These are phyloP conservation scores for Drosophila suboccidentalis DNA, from an alignment of 2,888 invertebrate genomes.

Conservation along the genomic window DNA sequence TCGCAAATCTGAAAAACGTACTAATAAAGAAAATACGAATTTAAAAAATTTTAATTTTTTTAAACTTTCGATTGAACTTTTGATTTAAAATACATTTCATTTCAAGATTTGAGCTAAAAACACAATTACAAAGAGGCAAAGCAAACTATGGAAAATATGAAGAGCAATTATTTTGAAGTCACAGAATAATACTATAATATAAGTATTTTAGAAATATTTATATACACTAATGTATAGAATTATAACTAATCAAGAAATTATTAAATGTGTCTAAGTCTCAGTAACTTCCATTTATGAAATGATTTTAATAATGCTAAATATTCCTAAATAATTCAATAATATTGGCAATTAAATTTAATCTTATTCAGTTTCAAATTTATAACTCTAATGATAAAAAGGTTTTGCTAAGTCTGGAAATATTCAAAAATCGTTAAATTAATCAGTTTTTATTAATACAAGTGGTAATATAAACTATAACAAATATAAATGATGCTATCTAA, in stretches of 20 bases:
- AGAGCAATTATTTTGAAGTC: not conserved
- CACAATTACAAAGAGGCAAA: not conserved
- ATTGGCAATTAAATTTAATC: too few relatives aligned
- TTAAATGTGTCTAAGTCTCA: too few relatives aligned
- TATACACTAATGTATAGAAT: not conserved
- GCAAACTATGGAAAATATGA: not conserved
- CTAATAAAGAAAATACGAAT: not conserved
- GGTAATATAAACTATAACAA: not conserved
- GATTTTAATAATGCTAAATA: too few relatives aligned
- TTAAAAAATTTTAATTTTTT: not conserved
- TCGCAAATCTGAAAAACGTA: conserved; percentile 12
- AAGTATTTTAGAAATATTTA: not conserved
- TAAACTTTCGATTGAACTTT: conserved; percentile 4
- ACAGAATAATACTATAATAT: not conserved
- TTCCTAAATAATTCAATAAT: too few relatives aligned
- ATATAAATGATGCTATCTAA: not conserved
- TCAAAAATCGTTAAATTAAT: too few relatives aligned
- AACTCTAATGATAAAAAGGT: not conserved
- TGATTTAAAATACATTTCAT: not conserved
- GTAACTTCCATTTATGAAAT: too few relatives aligned
- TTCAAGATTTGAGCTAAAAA: not conserved
- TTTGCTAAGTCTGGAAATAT: not conserved
- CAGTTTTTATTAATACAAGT: not conserved
- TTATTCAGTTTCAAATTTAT: not conserved
- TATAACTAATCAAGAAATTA: too few relatives aligned